These are phyloP conservation scores for Drosophila setifemur DNA, from an alignment of 1,140 invertebrate genomes.

Conservation along the genomic window DNA sequence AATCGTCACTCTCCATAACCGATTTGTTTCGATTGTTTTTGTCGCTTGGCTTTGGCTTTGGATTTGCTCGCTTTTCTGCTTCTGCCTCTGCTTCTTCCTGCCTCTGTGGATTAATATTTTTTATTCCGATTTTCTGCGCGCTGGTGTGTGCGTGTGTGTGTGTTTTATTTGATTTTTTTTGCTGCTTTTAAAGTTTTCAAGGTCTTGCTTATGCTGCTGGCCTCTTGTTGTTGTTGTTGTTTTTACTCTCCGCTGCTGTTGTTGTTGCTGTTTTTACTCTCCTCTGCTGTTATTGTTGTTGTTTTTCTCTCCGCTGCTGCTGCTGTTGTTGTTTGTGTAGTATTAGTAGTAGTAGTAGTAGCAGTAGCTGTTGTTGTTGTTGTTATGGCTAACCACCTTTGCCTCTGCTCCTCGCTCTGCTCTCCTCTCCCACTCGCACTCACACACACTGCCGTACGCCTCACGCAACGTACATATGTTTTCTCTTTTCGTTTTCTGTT, in stretches of 20 bases:
- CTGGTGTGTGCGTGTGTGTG: conserved; percentile 20
- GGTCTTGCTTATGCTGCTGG: conserved; percentile 58
- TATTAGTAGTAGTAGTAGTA: no score
- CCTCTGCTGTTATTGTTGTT: no score
- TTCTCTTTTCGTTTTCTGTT: conserved; percentile 46
- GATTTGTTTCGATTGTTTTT: conserved; percentile 4
- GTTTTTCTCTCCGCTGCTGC: no score
- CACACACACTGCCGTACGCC: conserved; percentile 3
- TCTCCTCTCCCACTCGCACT: conserved; percentile 5
- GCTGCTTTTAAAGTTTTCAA: conserved; percentile 74
- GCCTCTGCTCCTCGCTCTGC: conserved; percentile 41
- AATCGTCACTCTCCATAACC: conserved; percentile 76
- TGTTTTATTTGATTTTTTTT: conserved; percentile 12
- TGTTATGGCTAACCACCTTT: conserved; percentile 54
- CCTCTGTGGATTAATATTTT: no score
- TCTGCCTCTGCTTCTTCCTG: background rate
- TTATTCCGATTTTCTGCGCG: background rate
- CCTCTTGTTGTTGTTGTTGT: conserved; percentile 35
- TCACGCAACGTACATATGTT: conserved; percentile 60
- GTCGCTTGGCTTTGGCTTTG: conserved; percentile 22
- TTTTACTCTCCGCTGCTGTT: no score
- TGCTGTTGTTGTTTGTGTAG: no score
- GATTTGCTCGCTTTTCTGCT: conserved; percentile 28
- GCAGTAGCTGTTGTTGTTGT: conserved; percentile 32
- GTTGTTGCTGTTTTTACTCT: no score